These are phyloP conservation scores for Pygoscelis adeliae DNA, from an alignment of 2,113 vertebrate genomes.

Conservation along the genomic window DNA sequence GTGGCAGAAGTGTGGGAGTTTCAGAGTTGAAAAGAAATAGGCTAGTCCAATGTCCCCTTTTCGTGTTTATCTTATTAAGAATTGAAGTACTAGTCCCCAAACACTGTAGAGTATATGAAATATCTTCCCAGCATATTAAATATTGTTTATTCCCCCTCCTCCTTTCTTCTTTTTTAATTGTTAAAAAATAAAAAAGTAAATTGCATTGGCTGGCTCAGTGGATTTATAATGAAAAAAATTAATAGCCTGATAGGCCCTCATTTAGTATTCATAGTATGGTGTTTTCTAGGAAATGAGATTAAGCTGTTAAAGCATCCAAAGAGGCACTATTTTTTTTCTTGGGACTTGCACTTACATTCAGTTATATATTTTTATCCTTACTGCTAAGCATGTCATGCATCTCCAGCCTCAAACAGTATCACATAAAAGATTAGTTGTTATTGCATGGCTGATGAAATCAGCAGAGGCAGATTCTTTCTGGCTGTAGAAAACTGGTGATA, in stretches of 20 bases:
- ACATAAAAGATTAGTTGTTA: background rate
- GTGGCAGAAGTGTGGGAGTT: background rate
- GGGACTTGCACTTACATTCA: background rate
- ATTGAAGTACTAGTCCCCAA: background rate
- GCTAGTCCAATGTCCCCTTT: background rate
- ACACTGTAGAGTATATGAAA: background rate
- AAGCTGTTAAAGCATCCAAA: conserved; percentile 17
- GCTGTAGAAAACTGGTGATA: background rate
- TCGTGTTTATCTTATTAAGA: background rate
- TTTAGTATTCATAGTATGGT: background rate
- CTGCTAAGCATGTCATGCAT: background rate
- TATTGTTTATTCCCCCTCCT: background rate
- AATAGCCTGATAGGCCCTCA: background rate
- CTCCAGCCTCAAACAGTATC: background rate
- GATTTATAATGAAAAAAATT: background rate
- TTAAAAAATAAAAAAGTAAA: background rate
- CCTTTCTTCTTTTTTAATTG: background rate
- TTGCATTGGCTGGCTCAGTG: background rate
- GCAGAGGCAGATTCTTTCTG: background rate
- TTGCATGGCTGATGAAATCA: conserved; percentile 9
- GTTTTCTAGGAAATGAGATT: conserved; percentile 16
- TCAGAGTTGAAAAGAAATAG: background rate
- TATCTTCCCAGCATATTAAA: background rate
- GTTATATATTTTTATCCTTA: conserved; percentile 11
- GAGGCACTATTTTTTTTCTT: background rate